Percentiles rank a stretch among this genome's conserved stretches.
Evolutionary conservation across 1,140 invertebrate species (phyloP).

Genomic region (Polyergus mexicanus): DNA sequence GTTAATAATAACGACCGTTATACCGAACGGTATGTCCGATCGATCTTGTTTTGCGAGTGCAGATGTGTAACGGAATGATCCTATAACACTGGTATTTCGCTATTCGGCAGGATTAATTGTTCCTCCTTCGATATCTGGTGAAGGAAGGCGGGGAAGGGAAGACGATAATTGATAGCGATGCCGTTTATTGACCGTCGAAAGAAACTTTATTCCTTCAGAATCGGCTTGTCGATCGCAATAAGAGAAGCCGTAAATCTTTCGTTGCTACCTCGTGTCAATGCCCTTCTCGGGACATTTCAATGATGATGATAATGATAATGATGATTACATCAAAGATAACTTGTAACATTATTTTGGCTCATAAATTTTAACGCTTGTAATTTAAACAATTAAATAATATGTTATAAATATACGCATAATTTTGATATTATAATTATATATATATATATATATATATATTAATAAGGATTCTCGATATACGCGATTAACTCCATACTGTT

Average conservation of each 20-base stretch:
- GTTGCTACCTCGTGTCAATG: conserved; percentile 7
- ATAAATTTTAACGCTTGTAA: background rate
- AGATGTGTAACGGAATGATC: conserved; percentile 46
- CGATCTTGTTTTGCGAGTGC: conserved; percentile 15
- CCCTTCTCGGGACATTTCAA: background rate
- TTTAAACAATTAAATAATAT: background rate
- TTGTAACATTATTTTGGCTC: background rate
- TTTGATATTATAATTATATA: background rate
- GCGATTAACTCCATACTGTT: background rate
- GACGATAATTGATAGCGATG: conserved; percentile 54
- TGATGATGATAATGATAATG: background rate
- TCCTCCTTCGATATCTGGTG: conserved; percentile 40
- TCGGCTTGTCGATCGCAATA: conserved; percentile 56
- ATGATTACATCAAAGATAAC: background rate
- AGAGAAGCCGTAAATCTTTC: conserved; percentile 44
- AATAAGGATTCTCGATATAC: background rate
- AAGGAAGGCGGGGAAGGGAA: background rate
- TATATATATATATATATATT: background rate
- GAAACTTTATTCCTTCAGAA: conserved; percentile 51
- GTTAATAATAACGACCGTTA: conserved; percentile 58
- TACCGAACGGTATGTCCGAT: conserved; percentile 26
- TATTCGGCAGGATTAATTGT: conserved; percentile 52
- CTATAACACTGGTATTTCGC: conserved; percentile 53
- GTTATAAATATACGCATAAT: background rate
- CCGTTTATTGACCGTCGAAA: conserved; percentile 55